These are phyloP conservation scores for Octodon degus DNA, from an alignment of 2,113 vertebrate species.

Conservation along the genomic window DNA sequence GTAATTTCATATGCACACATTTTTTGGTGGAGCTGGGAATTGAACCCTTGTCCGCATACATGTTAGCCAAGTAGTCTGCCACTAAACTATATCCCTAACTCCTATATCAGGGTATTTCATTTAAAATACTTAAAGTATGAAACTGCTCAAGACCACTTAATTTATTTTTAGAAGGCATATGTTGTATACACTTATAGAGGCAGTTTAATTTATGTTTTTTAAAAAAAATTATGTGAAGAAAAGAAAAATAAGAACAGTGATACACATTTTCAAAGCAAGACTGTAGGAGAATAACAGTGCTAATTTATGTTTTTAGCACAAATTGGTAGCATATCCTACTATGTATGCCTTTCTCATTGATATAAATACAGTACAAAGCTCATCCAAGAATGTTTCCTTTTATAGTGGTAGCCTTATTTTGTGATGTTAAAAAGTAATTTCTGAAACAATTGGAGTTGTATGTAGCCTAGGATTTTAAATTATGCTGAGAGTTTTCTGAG, in stretches of 20 bases:
- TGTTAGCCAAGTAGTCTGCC: too few relatives aligned
- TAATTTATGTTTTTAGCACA: neutral
- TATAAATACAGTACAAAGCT: neutral
- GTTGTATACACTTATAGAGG: neutral
- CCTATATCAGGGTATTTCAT: neutral
- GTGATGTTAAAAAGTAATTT: neutral
- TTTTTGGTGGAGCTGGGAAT: neutral
- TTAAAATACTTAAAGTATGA: neutral
- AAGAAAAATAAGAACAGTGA: too few relatives aligned
- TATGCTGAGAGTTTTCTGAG: neutral
- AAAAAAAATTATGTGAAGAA: too few relatives aligned
- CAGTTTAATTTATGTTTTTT: neutral
- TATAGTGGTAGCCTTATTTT: neutral
- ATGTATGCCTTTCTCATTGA: neutral
- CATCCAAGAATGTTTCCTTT: neutral
- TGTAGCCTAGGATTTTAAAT: neutral
- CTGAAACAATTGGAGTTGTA: neutral
- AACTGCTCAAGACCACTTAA: neutral
- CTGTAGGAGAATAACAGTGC: too few relatives aligned
- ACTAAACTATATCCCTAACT: too few relatives aligned
- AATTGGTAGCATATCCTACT: neutral
- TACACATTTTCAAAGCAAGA: too few relatives aligned
- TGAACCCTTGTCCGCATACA: neutral
- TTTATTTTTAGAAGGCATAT: constrained; percentile 13
- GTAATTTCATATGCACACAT: neutral